Conservation (phyloP, 2,888 invertebrate species). For the Dermolepida albohirtum region DNA sequence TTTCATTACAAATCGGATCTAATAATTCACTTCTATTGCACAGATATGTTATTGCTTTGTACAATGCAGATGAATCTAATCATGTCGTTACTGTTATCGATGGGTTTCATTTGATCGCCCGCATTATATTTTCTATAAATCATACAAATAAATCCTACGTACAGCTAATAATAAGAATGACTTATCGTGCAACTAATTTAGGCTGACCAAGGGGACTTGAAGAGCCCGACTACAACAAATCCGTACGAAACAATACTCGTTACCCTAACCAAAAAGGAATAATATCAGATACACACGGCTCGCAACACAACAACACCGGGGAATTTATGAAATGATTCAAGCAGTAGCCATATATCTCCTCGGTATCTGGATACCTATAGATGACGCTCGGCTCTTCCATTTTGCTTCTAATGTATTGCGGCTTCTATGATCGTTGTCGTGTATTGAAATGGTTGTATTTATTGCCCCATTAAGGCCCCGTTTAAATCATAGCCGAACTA, state of each 20-base stretch:
- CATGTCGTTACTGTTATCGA: no score
- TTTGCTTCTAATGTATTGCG: constrained; percentile 62
- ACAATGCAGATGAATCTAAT: no score
- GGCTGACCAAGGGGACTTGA: constrained; percentile 35
- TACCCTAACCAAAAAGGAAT: constrained; percentile 39
- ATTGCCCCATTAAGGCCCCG: constrained; percentile 72
- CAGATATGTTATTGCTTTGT: no score
- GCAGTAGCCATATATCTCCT: constrained; percentile 57
- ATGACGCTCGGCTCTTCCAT: constrained; percentile 58
- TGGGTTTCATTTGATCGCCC: background rate
- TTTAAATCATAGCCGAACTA: constrained; percentile 71
- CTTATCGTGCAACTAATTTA: constrained; percentile 32
- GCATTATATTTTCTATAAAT: constrained; percentile 26
- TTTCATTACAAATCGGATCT: no score
- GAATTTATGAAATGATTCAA: constrained; percentile 60
- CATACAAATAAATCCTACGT: constrained; percentile 27
- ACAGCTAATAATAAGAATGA: constrained; percentile 1
- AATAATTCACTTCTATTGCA: no score
- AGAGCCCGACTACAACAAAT: constrained; percentile 26
- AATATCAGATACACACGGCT: constrained; percentile 45
- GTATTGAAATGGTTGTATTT: constrained; percentile 72
- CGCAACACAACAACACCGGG: constrained; percentile 45
- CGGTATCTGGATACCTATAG: constrained; percentile 57
- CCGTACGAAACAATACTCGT: constrained; percentile 41
- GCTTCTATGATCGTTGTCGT: constrained; percentile 64